Evolutionary conservation across 2,113 vertebrate species (phyloP).

Genomic region (Glaucomys volans): DNA sequence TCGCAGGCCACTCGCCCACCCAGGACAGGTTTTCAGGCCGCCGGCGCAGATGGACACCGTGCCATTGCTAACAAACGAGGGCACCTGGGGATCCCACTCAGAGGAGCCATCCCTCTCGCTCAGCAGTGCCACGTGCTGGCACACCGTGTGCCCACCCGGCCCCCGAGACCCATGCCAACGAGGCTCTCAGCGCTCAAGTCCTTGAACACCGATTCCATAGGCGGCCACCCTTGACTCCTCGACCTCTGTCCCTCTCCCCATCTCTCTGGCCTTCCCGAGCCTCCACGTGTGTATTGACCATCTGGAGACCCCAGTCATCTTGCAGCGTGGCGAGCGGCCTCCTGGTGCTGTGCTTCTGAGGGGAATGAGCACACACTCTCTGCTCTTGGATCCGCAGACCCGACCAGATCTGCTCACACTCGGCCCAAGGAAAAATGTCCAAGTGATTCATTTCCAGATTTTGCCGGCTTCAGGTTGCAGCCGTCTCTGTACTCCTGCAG

Average conservation of each 20-base stretch:
- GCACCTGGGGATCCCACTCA: neutral
- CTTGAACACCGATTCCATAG: neutral
- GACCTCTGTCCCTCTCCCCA: neutral
- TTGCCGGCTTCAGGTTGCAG: neutral
- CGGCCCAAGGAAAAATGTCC: neutral
- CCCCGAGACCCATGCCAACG: rapidly evolving
- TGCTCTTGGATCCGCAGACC: too few relatives aligned
- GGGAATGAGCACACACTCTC: too few relatives aligned
- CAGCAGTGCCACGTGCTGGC: neutral
- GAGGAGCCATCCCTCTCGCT: neutral
- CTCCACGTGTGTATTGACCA: neutral
- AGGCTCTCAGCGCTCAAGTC: neutral
- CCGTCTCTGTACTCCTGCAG: neutral
- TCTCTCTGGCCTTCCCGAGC: neutral
- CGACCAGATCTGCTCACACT: neutral
- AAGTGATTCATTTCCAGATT: neutral
- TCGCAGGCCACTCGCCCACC: neutral
- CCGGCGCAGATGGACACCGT: neutral
- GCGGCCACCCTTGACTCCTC: neutral
- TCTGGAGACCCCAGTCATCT: neutral
- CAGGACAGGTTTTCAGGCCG: neutral
- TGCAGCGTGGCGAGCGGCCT: neutral
- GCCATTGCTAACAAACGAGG: neutral
- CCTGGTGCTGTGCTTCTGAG: too few relatives aligned
- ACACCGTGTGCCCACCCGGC: rapidly evolving